Evolutionary conservation across 2,113 vertebrate species (phyloP).

Genomic region (Aramus guarauna): DNA sequence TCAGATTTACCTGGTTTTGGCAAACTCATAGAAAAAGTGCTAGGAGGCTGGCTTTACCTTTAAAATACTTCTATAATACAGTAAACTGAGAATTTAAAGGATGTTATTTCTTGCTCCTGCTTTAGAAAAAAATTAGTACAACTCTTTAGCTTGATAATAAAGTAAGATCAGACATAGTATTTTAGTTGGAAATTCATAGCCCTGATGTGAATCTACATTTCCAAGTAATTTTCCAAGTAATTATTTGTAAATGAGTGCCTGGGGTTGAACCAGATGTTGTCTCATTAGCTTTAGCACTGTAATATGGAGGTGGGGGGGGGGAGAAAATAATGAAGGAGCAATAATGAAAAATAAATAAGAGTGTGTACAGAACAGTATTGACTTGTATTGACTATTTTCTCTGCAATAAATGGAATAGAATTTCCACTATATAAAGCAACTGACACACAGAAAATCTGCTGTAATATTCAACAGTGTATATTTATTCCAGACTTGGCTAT

Average conservation of each 20-base stretch:
- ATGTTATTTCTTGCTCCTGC: neutral
- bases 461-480: neutral
- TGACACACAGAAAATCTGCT: neutral
- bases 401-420: neutral
- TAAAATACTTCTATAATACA: neutral
- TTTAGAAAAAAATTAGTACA: neutral
- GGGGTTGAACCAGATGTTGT: neutral
- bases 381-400: neutral
- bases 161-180: neutral
- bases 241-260: neutral
- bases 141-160: neutral
- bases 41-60: neutral
- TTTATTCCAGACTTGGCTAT: neutral
- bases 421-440: neutral
- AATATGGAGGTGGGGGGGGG: neutral
- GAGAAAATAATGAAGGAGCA: neutral
- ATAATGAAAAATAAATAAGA: neutral
- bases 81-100: neutral
- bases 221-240: conserved; percentile 14
- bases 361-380: neutral
- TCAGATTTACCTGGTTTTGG: neutral
- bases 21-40: neutral
- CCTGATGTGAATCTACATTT: neutral
- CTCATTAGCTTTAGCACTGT: neutral
- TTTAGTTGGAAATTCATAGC: neutral